Evolutionary conservation across 2,888 invertebrate genomes (phyloP).

Genomic region (Tetropium fuscum): DNA sequence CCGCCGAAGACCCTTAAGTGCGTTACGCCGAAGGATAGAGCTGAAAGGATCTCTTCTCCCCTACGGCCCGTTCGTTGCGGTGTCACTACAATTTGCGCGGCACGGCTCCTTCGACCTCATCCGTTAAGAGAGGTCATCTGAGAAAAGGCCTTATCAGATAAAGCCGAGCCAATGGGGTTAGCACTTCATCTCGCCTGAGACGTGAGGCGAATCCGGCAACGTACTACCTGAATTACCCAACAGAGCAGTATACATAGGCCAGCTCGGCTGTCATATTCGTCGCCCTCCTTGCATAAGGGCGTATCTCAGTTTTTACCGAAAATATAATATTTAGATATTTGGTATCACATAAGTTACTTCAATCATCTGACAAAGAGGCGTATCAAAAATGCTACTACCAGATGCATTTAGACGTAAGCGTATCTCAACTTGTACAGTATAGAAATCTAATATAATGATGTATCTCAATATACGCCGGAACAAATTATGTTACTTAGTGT

Average conservation of each 20-base stretch:
- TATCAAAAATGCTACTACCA: no score
- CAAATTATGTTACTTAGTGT: no score
- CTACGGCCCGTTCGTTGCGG: background rate
- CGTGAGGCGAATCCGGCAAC: slow-evolving; percentile 20
- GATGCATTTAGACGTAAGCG: no score
- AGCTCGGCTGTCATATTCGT: no score
- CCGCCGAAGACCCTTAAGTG: background rate
- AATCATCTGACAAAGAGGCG: no score
- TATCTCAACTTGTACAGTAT: no score
- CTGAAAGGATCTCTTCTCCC: slow-evolving; percentile 2
- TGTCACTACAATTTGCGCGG: slow-evolving; percentile 19
- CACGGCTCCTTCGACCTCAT: slow-evolving; percentile 6
- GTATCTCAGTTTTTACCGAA: no score
- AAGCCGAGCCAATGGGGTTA: slow-evolving; percentile 24
- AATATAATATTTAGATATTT: no score
- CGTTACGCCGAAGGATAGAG: background rate
- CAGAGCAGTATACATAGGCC: slow-evolving; percentile 13
- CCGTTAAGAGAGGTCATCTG: slow-evolving; percentile 17
- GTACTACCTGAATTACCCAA: slow-evolving; percentile 7
- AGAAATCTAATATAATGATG: no score
- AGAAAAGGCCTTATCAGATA: slow-evolving; percentile 26
- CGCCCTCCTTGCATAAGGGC: no score
- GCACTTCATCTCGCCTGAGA: slow-evolving; percentile 26
- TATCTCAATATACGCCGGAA: no score
- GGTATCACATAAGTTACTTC: no score